Conservation (phyloP, 2,797 vertebrate genomes). For the Chlorospingus flavigularis region DNA sequence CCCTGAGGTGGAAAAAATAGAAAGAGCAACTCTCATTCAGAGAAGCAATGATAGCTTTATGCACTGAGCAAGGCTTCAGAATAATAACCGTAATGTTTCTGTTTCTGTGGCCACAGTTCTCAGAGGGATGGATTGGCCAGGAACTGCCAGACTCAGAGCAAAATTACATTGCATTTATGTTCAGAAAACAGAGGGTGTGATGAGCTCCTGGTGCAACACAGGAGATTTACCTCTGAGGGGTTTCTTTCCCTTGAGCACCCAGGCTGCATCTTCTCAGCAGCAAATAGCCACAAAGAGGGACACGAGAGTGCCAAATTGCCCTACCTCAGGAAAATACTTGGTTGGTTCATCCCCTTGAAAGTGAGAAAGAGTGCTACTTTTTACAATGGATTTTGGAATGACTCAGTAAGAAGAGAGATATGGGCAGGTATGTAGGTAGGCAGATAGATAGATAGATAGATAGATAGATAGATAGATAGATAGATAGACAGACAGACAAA, state of each 20-base stretch:
- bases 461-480: not conserved
- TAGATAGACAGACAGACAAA: accelerated
- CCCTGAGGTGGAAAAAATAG: not conserved
- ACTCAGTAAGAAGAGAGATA: not conserved
- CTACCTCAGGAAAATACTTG: not conserved
- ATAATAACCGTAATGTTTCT: not conserved
- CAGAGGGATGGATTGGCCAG: not conserved
- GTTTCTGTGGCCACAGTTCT: not conserved
- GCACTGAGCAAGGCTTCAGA: not conserved
- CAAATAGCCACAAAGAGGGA: not conserved
- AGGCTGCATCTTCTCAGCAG: not conserved
- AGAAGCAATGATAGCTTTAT: not conserved
- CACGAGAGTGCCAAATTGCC: not conserved
- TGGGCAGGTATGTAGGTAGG: not conserved
- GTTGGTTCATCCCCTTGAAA: not conserved
- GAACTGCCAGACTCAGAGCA: not conserved
- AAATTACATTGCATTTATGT: not conserved
- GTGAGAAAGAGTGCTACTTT: not conserved
- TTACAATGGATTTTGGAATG: not conserved
- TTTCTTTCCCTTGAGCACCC: not conserved
- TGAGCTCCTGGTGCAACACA: not conserved
- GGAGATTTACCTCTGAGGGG: not conserved
- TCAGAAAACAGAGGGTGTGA: not conserved
- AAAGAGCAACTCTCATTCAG: not conserved
- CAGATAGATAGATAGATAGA: not conserved